phyloP scores from a whole-genome alignment of 1,140 invertebrate species.

The Drosophila oshimai region DNA sequence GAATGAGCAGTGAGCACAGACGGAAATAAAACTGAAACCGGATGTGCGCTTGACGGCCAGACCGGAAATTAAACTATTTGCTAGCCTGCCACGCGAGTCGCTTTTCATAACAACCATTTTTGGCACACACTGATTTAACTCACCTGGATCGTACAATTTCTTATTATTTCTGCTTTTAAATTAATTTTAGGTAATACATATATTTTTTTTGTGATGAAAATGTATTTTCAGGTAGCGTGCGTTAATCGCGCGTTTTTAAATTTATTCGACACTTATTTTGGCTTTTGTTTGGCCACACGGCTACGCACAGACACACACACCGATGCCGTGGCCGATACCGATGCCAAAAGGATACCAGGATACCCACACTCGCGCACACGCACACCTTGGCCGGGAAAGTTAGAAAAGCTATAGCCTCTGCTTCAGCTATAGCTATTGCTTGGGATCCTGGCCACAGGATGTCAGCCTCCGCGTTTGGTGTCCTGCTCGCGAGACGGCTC shows the following conservation, averaged over 20 bases:
- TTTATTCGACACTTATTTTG: slow-evolving; percentile 15
- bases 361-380: slow-evolving; percentile 22
- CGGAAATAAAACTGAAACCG: slow-evolving; percentile 80
- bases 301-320: slow-evolving; percentile 6
- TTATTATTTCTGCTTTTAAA: not conserved
- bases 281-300: slow-evolving; percentile 22
- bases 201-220: not conserved
- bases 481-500: slow-evolving; percentile 78
- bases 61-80: slow-evolving; percentile 80
- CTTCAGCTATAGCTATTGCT: not conserved
- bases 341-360: not conserved
- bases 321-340: no score
- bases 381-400: slow-evolving; percentile 45
- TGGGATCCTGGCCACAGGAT: slow-evolving; percentile 15
- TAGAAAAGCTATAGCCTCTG: slow-evolving; percentile 21
- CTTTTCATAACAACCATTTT: slow-evolving; percentile 13
- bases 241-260: slow-evolving; percentile 7
- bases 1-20: slow-evolving; percentile 12
- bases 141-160: slow-evolving; percentile 11
- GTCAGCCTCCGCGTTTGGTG: slow-evolving; percentile 71
- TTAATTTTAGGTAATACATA: no score
- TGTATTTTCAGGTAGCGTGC: slow-evolving; percentile 21
- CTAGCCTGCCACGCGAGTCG: slow-evolving; percentile 44
- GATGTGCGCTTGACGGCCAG: slow-evolving; percentile 59
- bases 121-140: slow-evolving; percentile 8